These are phyloP conservation scores for Xenotilapia leptura DNA, from an alignment of 2,113 vertebrate genomes.

Conservation along the genomic window DNA sequence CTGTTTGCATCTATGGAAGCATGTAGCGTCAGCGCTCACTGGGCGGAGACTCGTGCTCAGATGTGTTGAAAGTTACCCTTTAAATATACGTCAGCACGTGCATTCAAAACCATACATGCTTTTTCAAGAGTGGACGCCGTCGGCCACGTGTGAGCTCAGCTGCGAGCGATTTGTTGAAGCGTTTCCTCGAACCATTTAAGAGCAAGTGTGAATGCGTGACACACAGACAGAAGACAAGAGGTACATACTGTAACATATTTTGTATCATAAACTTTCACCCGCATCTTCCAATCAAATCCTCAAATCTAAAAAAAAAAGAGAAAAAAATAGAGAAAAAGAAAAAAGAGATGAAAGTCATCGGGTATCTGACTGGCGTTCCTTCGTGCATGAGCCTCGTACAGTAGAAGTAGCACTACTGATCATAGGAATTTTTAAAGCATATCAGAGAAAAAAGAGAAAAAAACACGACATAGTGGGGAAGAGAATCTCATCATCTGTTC, in stretches of 20 bases:
- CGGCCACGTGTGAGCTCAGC: neutral
- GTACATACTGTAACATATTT: slow-evolving; percentile 74
- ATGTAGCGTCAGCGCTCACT: neutral
- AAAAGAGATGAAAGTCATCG: slow-evolving; percentile 1
- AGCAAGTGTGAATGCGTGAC: neutral
- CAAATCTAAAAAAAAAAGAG: neutral
- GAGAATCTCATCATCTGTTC: slow-evolving; percentile 22
- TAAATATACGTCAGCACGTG: neutral
- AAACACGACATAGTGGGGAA: slow-evolving; percentile 14
- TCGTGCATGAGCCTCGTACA: slow-evolving; percentile 61
- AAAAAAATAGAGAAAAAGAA: neutral
- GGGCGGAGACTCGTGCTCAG: neutral
- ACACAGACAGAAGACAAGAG: slow-evolving; percentile 1
- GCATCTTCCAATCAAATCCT: slow-evolving; percentile 64
- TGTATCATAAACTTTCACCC: slow-evolving; percentile 75
- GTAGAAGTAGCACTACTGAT: slow-evolving; percentile 55
- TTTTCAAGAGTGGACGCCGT: neutral
- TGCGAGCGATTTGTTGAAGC: neutral
- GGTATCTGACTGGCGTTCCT: neutral
- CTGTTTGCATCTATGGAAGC: neutral
- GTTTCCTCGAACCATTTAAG: slow-evolving; percentile 2
- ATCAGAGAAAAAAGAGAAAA: slow-evolving; percentile 13
- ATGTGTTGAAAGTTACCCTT: rapidly evolving
- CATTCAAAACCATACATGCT: neutral
- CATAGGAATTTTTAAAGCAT: slow-evolving; percentile 24